Base-by-base conservation (phyloP, 2,113 vertebrate species). In the Seriola aureovittata region DNA sequence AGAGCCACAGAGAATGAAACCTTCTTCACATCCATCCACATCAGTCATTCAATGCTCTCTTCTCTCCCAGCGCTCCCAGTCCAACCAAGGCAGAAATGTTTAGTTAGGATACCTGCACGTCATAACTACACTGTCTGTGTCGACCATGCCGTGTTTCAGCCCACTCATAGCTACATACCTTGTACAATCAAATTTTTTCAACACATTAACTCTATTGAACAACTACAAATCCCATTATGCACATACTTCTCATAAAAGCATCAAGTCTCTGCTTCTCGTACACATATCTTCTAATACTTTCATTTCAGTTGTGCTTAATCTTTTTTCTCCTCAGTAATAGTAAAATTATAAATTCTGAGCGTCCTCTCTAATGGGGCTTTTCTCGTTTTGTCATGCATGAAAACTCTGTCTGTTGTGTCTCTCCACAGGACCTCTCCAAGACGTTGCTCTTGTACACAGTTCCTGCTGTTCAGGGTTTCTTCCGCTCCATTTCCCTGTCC, bases 401-500 rank as follows among this genome's bases (percentile, higher is more conserved):
- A 36, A 60, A 63, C 52, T 5, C 46, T 11, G 29, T 78, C 36
- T 77, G 12, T 62, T 62, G 19, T 90, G 11, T 66, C 23, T 9
- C 8, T 60, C 70, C 60, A 8, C 89, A 99, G 98, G 98, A 99
- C 90, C 94, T 99, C 46, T 99, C 98, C 52, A 99, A 99, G 93
- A 99, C 97, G 0, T 93, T 99, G 44, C 89, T 99, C 76, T 93
- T 98, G 87, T 99, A 99, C 94, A 99, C 98, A 0, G 98, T 99
- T 42, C 98, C 98, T n/a, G 98, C 98, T 6, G 98, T 99, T 81
- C 98, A 99, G 81, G 98, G 98, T 21, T 99, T 99, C 93, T 99
- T 99, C 95, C 95, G 98, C 14, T 99, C 98, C 66, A 99, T 99
- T 88, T 99, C 98, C 67, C 91, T 99, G 77, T 99, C 98, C 38